A percentile compares a stretch with the other conserved stretches of the same genome.
Evolutionary conservation across 2,113 vertebrate genomes (phyloP).

Genomic region (Aptenodytes forsteri): DNA sequence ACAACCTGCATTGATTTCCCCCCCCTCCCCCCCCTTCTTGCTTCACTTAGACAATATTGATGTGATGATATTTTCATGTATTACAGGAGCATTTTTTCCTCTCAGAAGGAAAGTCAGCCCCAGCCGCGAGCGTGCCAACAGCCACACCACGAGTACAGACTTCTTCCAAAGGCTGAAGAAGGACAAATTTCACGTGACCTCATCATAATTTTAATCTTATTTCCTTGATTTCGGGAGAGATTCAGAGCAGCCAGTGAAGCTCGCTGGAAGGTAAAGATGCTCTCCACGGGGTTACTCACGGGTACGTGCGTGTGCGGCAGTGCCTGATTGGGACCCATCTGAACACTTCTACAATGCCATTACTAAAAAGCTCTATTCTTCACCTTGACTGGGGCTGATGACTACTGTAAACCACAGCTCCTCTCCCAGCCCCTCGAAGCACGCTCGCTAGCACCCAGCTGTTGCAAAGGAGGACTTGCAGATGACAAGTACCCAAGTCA

Average conservation of each 20-base stretch:
- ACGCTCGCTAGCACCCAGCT: background rate
- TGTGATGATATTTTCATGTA: background rate
- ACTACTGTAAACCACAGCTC: background rate
- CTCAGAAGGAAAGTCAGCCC: background rate
- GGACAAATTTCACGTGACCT: background rate
- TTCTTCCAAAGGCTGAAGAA: background rate
- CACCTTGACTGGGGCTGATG: background rate
- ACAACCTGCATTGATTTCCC: background rate
- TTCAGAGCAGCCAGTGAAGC: background rate
- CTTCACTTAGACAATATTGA: background rate
- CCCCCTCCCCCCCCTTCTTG: background rate
- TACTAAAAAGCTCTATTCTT: background rate
- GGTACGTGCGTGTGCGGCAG: fast-evolving
- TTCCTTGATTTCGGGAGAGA: background rate
- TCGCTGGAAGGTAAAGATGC: background rate
- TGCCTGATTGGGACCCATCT: fast-evolving
- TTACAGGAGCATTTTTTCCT: background rate
- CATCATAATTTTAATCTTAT: background rate
- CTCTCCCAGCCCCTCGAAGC: background rate
- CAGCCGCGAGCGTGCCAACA: fast-evolving
- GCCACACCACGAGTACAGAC: background rate
- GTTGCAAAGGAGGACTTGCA: background rate
- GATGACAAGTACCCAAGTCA: background rate
- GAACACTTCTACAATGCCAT: background rate
- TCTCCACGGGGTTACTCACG: fast-evolving